Percentiles rank a stretch among this genome's conserved stretches.
Evolutionary conservation across 2,113 vertebrate genomes (phyloP).

Genomic region (Glaucomys volans): DNA sequence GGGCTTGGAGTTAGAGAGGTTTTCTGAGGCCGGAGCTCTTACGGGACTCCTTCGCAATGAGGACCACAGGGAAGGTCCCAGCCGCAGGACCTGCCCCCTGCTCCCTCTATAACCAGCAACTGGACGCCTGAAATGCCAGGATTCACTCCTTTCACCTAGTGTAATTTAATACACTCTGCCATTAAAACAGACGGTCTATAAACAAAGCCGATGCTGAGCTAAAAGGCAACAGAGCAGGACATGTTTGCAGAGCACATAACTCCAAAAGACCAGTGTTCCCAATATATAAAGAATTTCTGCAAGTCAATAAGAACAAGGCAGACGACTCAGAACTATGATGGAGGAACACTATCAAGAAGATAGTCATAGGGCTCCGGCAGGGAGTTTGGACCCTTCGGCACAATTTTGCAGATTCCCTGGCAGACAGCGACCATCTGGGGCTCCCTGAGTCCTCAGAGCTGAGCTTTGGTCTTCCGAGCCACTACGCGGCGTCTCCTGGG

Average conservation of each 20-base stretch:
- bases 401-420: too few species aligned
- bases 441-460: too few species aligned
- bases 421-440: too few species aligned
- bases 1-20: background rate
- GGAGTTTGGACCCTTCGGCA: too few species aligned
- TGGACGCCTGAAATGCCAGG: background rate
- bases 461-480: too few species aligned
- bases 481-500: too few species aligned
- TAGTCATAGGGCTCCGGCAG: too few species aligned
- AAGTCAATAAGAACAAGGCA: background rate
- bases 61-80: background rate
- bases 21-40: background rate
- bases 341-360: background rate
- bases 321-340: background rate
- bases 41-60: too few species aligned
- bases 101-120: background rate
- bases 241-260: background rate
- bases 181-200: background rate
- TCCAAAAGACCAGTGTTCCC: background rate
- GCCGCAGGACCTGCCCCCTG: background rate
- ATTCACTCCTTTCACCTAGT: too few species aligned
- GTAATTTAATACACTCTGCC: background rate
- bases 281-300: slow-evolving; percentile 28
- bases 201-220: background rate
- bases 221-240: background rate